Conservation (phyloP, 1,140 invertebrate species). For the Matsumurasca onukii region DNA sequence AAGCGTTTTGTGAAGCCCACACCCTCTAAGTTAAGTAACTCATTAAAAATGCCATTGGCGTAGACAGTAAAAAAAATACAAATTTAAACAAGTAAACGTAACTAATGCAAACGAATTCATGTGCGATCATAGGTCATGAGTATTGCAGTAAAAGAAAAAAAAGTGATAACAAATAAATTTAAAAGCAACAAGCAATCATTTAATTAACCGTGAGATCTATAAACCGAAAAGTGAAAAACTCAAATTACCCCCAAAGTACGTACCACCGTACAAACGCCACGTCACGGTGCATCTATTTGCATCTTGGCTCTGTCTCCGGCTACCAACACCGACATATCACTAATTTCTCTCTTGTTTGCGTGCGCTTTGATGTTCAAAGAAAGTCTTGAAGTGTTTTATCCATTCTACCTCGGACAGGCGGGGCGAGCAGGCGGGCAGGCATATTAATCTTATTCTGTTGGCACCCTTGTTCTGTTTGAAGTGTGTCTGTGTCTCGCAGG, state of each 20-base stretch:
- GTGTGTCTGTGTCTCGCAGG: background rate
- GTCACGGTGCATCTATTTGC: background rate
- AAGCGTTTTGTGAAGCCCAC: no score
- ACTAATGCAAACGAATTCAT: no score
- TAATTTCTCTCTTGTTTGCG: constrained; percentile 17
- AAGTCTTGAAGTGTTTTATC: background rate
- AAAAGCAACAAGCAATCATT: no score
- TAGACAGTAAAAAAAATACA: no score
- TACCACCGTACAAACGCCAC: background rate
- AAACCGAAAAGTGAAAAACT: background rate
- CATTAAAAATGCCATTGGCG: no score
- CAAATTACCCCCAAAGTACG: background rate
- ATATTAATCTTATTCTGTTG: constrained; percentile 22
- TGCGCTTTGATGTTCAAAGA: constrained; percentile 1
- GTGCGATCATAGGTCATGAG: no score
- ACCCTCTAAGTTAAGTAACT: no score
- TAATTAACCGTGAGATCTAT: no score
- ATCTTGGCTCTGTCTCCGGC: background rate
- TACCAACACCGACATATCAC: background rate
- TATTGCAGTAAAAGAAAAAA: no score
- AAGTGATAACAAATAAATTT: no score
- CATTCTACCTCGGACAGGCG: constrained; percentile 1
- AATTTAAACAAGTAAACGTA: no score
- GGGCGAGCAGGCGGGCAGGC: background rate
- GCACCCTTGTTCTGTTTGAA: constrained; percentile 22